Percentiles rank a stretch among this genome's conserved stretches.
phyloP scores from a whole-genome alignment of 2,797 vertebrate species.

The Falco concolor region DNA sequence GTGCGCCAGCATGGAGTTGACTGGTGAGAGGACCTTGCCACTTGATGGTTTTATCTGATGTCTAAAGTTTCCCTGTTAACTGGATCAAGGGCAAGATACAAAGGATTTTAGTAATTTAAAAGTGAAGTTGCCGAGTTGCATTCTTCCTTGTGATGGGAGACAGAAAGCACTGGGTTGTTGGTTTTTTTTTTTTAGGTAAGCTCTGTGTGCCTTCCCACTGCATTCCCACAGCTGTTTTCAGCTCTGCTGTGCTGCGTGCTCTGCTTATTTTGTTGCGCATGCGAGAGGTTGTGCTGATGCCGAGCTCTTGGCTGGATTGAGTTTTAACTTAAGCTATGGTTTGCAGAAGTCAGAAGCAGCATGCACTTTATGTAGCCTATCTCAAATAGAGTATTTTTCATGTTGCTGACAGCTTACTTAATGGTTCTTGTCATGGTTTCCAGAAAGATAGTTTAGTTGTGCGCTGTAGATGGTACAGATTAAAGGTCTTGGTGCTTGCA shows the following conservation, averaged over 20 bases:
- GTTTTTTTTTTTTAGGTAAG: neutral
- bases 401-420: neutral
- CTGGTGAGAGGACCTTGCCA: fast-evolving
- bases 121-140: neutral
- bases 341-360: neutral
- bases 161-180: neutral
- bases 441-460: neutral
- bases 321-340: neutral
- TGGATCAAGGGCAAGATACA: neutral
- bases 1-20: fast-evolving
- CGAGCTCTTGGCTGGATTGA: neutral
- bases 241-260: neutral
- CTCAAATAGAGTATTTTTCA: neutral
- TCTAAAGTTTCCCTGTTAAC: neutral
- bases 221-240: neutral
- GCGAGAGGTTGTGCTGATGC: neutral
- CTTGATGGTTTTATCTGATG: neutral
- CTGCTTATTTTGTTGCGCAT: neutral
- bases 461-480: neutral
- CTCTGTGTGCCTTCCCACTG: neutral
- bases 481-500: neutral
- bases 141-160: neutral
- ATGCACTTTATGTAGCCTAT: neutral
- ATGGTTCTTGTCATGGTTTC: neutral
- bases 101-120: neutral